Percentiles rank a stretch among this genome's conserved stretches.
Conservation (phyloP, 2,113 vertebrate species). For the Lipophrys pholis region DNA sequence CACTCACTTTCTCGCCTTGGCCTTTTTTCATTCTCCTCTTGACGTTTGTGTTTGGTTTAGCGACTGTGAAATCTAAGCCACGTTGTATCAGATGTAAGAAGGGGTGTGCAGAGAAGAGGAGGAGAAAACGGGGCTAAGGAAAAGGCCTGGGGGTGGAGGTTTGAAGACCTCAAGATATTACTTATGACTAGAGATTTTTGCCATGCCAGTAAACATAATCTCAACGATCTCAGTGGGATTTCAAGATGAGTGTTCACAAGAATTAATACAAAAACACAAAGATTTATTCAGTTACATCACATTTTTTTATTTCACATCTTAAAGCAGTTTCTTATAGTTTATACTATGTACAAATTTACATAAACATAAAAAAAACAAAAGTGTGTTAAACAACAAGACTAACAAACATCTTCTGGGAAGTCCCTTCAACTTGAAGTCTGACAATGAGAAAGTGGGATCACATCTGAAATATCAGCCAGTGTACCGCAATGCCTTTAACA, state of each 20-base stretch:
- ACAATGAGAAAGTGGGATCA: conserved; percentile 38
- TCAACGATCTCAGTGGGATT: conserved; percentile 27
- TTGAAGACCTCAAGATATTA: conserved; percentile 40
- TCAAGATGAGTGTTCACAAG: conserved; percentile 5
- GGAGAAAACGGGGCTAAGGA: conserved; percentile 42
- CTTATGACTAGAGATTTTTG: conserved; percentile 23
- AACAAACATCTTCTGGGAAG: conserved; percentile 36
- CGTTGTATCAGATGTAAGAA: conserved; percentile 67
- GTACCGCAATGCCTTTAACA: conserved; percentile 62
- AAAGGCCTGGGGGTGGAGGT: conserved; percentile 56
- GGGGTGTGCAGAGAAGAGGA: conserved; percentile 44
- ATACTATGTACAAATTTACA: conserved; percentile 84
- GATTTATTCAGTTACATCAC: conserved; percentile 50
- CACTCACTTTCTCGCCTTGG: conserved; percentile 8
- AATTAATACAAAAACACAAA: conserved; percentile 7
- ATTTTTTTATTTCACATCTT: conserved; percentile 77
- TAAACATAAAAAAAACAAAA: conserved; percentile 72
- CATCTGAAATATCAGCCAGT: conserved; percentile 49
- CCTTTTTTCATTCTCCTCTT: conserved; percentile 40
- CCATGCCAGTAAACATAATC: conserved; percentile 52
- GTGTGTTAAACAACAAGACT: conserved; percentile 48
- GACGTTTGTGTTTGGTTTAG: conserved; percentile 70
- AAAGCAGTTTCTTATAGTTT: conserved; percentile 77
- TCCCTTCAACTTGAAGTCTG: conserved; percentile 59
- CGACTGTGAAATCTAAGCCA: conserved; percentile 72